These are phyloP conservation scores for Ctenosaura bakeri DNA, from an alignment of 2,797 vertebrate genomes.

Conservation along the genomic window DNA sequence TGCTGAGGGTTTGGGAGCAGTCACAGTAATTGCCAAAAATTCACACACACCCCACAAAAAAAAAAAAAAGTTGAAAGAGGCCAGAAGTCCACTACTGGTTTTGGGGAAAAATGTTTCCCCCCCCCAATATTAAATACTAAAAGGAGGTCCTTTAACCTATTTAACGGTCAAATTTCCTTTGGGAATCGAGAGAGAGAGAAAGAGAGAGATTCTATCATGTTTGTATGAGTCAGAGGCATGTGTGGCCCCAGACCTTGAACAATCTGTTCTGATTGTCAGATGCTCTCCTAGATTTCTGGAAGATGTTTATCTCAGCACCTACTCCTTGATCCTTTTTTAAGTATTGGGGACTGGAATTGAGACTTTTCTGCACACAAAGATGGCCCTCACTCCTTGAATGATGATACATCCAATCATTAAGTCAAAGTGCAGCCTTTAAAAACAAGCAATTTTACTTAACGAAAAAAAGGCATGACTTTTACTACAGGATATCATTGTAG, in stretches of 20 bases:
- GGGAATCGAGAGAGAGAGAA: too few relatives aligned
- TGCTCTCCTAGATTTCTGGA: not conserved
- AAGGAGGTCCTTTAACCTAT: too few relatives aligned
- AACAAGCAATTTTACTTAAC: constrained; percentile 14
- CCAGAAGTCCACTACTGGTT: too few relatives aligned
- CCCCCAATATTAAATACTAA: too few relatives aligned
- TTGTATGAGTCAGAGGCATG: too few relatives aligned
- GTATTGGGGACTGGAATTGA: not conserved
- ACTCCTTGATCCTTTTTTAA: not conserved
- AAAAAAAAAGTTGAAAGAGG: too few relatives aligned
- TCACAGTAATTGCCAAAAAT: too few relatives aligned
- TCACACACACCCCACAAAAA: too few relatives aligned
- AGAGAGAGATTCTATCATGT: too few relatives aligned
- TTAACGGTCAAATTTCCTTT: too few relatives aligned
- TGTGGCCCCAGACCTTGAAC: not conserved
- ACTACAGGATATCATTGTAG: not conserved
- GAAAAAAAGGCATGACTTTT: constrained; percentile 31
- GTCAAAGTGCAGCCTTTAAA: constrained; percentile 18
- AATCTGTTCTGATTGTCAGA: not conserved
- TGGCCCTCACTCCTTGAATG: not conserved
- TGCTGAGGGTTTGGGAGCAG: too few relatives aligned
- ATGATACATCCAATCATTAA: not conserved
- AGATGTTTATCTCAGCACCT: not conserved
- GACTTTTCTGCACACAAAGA: not conserved
- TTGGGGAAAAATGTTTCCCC: too few relatives aligned